Conservation (phyloP, 2,113 vertebrate genomes). For the Engystomops pustulosus region DNA sequence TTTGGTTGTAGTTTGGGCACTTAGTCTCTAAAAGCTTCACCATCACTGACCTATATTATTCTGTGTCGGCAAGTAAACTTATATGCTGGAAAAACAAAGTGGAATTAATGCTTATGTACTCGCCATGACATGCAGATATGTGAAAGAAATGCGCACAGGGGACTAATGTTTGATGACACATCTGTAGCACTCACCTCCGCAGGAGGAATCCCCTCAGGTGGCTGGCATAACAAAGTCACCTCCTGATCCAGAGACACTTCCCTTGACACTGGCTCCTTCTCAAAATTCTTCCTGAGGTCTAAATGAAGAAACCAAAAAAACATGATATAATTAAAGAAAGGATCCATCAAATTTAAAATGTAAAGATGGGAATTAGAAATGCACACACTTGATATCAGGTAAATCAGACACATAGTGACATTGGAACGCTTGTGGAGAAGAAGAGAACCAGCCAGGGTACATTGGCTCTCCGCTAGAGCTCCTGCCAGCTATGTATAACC, state of each 20-base stretch:
- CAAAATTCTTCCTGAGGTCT: conserved; percentile 98
- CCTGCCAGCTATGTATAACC: conserved; percentile 50
- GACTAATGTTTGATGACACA: conserved; percentile 48
- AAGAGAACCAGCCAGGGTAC: background rate
- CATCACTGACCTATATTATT: too few relatives aligned
- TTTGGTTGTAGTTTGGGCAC: too few relatives aligned
- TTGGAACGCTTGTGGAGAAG: conserved; percentile 27
- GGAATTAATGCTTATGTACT: background rate
- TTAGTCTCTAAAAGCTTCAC: too few relatives aligned
- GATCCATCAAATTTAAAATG: background rate
- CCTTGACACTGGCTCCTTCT: conserved; percentile 91
- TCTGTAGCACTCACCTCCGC: conserved; percentile 86
- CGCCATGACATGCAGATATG: conserved; percentile 18
- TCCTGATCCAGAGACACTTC: conserved; percentile 95
- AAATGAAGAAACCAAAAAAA: conserved; percentile 42
- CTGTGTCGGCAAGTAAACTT: background rate
- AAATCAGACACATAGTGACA: conserved; percentile 5
- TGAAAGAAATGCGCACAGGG: conserved; percentile 7
- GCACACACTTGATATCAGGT: background rate
- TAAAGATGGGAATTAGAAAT: background rate
- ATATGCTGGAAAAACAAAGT: background rate
- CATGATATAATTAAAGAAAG: background rate
- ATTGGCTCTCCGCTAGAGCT: background rate
- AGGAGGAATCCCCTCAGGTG: conserved; percentile 91
- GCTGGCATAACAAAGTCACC: conserved; percentile 90